These are phyloP conservation scores for Eupeodes latifasciatus DNA, from an alignment of 2,888 invertebrate species.

Conservation along the genomic window DNA sequence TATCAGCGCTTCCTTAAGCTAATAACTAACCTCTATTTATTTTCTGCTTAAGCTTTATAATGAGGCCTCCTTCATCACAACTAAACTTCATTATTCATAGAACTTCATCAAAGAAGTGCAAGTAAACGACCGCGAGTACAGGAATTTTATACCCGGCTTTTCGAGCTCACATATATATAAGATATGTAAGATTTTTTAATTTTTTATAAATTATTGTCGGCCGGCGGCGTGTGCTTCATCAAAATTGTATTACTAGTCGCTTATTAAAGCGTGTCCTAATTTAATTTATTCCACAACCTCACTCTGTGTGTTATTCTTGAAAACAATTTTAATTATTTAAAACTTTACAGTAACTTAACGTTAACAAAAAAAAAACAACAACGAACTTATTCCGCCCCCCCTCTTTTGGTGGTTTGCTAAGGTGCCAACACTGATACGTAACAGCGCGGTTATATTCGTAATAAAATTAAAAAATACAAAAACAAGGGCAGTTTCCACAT, in stretches of 20 bases:
- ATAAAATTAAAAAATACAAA: slow-evolving; percentile 21
- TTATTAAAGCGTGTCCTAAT: slow-evolving; percentile 44
- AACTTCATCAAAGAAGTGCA: slow-evolving; percentile 20
- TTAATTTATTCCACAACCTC: slow-evolving; percentile 39
- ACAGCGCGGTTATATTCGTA: slow-evolving; percentile 16
- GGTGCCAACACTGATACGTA: slow-evolving; percentile 55
- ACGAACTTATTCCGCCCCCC: slow-evolving; percentile 7
- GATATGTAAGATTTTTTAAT: not conserved
- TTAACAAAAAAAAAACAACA: not conserved
- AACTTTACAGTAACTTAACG: not conserved
- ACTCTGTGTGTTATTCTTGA: slow-evolving; percentile 3
- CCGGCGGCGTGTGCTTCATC: slow-evolving; percentile 32
- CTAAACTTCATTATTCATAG: slow-evolving; percentile 17
- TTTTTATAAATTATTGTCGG: slow-evolving; percentile 1
- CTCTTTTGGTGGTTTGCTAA: slow-evolving; percentile 35
- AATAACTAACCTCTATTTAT: not conserved
- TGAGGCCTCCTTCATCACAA: not conserved
- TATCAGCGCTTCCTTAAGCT: not conserved
- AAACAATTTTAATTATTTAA: slow-evolving; percentile 41
- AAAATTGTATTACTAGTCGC: slow-evolving; percentile 48
- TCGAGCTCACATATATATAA: not conserved
- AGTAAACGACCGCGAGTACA: not conserved
- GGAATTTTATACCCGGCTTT: not conserved
- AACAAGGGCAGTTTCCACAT: slow-evolving; percentile 13
- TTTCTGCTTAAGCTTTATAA: not conserved